phyloP scores from a whole-genome alignment of 1,140 invertebrate species.

The Tribolium castaneum region DNA sequence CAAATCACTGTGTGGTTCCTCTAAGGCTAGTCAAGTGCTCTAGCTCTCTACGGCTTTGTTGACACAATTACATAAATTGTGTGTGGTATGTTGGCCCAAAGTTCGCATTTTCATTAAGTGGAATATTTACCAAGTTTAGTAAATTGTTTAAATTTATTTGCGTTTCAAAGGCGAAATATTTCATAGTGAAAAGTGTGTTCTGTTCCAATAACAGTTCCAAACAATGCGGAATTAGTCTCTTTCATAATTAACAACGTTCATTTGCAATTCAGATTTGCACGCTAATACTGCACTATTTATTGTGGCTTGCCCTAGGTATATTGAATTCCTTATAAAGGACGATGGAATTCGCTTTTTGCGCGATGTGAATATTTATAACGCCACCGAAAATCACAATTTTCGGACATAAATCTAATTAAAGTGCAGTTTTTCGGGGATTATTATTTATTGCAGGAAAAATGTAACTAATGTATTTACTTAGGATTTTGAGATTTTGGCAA shows the following conservation, averaged over 20 bases:
- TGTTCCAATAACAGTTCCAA: slow-evolving; percentile 36
- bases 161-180: slow-evolving; percentile 20
- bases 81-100: slow-evolving; percentile 11
- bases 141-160: slow-evolving; percentile 7
- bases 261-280: slow-evolving; percentile 35
- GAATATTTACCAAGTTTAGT: slow-evolving; percentile 10
- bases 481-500: slow-evolving; percentile 22
- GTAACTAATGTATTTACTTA: slow-evolving; percentile 27
- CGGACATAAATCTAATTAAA: neutral
- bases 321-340: neutral
- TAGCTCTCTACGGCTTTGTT: neutral
- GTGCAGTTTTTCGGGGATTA: neutral
- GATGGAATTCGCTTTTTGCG: neutral
- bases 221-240: slow-evolving; percentile 40
- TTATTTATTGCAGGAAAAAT: slow-evolving; percentile 19
- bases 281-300: slow-evolving; percentile 39
- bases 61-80: slow-evolving; percentile 9
- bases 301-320: neutral
- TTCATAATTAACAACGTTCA: slow-evolving; percentile 37
- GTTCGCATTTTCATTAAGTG: slow-evolving; percentile 20
- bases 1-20: neutral
- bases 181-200: slow-evolving; percentile 26
- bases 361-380: neutral
- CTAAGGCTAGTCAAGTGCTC: neutral
- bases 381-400: too few species aligned